Percentiles rank a stretch among this genome's conserved stretches.
These are phyloP conservation scores for Ligdia adustata DNA, from an alignment of 2,888 invertebrate genomes.

Conservation along the genomic window DNA sequence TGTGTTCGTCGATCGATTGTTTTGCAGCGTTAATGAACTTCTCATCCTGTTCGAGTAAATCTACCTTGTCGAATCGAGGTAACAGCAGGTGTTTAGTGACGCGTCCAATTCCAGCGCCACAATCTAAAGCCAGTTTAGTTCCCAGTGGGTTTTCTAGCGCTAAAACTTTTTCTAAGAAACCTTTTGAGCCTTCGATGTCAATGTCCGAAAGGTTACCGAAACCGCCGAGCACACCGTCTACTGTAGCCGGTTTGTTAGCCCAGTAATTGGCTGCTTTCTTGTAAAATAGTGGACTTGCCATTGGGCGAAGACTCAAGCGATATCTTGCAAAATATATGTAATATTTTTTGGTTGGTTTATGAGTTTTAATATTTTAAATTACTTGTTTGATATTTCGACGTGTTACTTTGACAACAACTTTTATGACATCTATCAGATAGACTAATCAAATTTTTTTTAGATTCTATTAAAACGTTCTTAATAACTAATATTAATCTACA, in stretches of 20 bases:
- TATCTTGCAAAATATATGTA: too few relatives aligned
- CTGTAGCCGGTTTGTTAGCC: slow-evolving; percentile 92
- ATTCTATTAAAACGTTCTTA: too few relatives aligned
- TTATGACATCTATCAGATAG: too few relatives aligned
- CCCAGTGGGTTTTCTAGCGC: slow-evolving; percentile 77
- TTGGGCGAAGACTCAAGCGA: too few relatives aligned
- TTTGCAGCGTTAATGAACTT: slow-evolving; percentile 91
- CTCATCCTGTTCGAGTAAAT: slow-evolving; percentile 95
- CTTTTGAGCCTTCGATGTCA: slow-evolving; percentile 94
- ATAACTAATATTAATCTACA: too few relatives aligned
- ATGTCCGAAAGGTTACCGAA: slow-evolving; percentile 92
- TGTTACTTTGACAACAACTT: too few relatives aligned
- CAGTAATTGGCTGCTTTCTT: slow-evolving; percentile 92
- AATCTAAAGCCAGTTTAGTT: slow-evolving; percentile 91
- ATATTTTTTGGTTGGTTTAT: too few relatives aligned
- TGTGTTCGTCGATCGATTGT: slow-evolving; percentile 65
- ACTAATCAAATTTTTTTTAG: too few relatives aligned
- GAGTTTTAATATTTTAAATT: too few relatives aligned
- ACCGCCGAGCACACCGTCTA: slow-evolving; percentile 98
- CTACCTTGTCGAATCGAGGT: slow-evolving; percentile 91
- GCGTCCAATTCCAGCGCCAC: slow-evolving; percentile 98
- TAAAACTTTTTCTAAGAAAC: slow-evolving; percentile 86
- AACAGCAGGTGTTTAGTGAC: slow-evolving; percentile 93
- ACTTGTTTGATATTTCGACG: too few relatives aligned
- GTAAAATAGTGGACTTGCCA: slow-evolving; percentile 83